A percentile compares a stretch with the other conserved stretches of the same genome.
phyloP scores from a whole-genome alignment of 2,113 vertebrate species.

The Notechis scutatus region DNA sequence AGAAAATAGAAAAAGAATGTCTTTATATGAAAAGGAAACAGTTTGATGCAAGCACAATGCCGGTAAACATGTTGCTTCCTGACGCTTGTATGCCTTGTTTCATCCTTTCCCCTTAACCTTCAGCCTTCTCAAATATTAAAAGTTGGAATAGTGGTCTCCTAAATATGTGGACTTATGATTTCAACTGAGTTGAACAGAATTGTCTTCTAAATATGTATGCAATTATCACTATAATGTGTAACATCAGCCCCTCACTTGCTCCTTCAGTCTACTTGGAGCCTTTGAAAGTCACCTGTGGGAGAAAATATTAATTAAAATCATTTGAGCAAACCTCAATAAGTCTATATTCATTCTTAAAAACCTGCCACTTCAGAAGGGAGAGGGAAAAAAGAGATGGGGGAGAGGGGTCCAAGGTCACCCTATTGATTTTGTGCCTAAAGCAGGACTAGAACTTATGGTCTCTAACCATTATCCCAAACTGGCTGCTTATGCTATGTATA shows the following conservation, averaged over 20 bases:
- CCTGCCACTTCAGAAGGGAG: not conserved
- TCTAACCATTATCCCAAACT: not conserved
- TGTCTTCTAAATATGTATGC: not conserved
- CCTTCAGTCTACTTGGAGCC: not conserved
- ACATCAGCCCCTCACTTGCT: not conserved
- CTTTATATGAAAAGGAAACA: constrained; percentile 15
- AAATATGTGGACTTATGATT: not conserved
- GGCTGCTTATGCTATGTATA: not conserved
- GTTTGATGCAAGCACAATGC: not conserved
- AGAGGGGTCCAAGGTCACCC: not conserved
- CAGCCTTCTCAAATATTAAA: not conserved
- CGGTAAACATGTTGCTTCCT: not conserved
- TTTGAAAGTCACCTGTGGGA: not conserved
- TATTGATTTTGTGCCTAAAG: not conserved
- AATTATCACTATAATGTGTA: not conserved
- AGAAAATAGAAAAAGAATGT: not conserved
- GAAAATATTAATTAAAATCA: not conserved
- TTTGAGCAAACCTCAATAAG: not conserved
- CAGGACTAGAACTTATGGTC: not conserved
- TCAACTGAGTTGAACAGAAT: not conserved
- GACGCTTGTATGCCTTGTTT: constrained; percentile 5
- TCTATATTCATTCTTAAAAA: not conserved
- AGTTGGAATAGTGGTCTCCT: not conserved
- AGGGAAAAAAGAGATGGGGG: not conserved
- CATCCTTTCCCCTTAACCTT: not conserved